Evolutionary conservation across 2,888 invertebrate genomes (phyloP).

Genomic region (Drosophila macrothrix): DNA sequence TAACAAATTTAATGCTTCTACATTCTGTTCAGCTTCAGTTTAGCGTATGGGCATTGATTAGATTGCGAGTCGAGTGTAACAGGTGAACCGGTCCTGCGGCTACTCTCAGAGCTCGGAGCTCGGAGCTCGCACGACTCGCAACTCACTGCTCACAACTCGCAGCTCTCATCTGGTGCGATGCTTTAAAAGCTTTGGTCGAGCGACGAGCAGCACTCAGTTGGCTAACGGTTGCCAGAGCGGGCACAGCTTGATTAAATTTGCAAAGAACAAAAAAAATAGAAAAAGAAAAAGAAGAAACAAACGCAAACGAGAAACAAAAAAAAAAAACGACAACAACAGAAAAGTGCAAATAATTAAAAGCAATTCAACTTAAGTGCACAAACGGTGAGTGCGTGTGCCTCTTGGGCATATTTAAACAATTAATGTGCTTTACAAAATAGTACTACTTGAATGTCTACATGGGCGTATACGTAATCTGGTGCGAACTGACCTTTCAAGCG

Average conservation of each 20-base stretch:
- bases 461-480: conserved; percentile 70
- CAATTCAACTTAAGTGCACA: conserved; percentile 67
- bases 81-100: conserved; percentile 74
- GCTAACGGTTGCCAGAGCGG: conserved; percentile 55
- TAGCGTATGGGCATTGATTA: conserved; percentile 6
- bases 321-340: conserved; percentile 34
- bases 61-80: conserved; percentile 7
- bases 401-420: conserved; percentile 60
- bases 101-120: conserved; percentile 10
- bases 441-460: conserved; percentile 3
- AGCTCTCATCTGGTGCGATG: conserved; percentile 36
- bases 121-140: conserved; percentile 2
- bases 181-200: conserved; percentile 66
- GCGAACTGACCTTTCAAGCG: conserved; percentile 32
- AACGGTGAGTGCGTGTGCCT: conserved; percentile 60
- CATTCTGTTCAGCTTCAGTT: background rate
- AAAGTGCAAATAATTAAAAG: conserved; percentile 78
- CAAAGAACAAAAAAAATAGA: conserved; percentile 2
- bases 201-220: conserved; percentile 72
- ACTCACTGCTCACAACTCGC: conserved; percentile 11
- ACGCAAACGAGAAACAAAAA: conserved; percentile 19
- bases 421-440: conserved; percentile 62
- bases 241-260: conserved; percentile 39
- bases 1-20: conserved; percentile 24
- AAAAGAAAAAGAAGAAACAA: conserved; percentile 1